These are phyloP conservation scores for Acanthosepion lycidas DNA, from an alignment of 2,888 invertebrate species.

Conservation along the genomic window DNA sequence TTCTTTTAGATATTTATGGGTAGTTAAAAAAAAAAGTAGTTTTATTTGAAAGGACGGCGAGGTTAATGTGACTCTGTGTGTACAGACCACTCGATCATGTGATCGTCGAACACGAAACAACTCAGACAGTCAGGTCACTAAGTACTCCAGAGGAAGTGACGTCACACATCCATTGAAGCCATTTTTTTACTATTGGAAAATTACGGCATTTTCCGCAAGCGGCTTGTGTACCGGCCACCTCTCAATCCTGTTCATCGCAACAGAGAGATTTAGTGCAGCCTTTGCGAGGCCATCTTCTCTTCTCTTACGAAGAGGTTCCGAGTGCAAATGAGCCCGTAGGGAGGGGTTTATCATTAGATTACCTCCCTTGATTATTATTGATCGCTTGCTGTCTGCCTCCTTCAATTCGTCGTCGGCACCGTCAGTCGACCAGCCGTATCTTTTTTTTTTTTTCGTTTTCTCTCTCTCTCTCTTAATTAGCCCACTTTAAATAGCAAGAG, in stretches of 20 bases:
- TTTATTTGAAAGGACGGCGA: not conserved
- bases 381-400: not conserved
- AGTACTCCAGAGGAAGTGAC: not conserved
- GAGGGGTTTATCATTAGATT: not conserved
- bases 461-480: not conserved
- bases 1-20: not conserved
- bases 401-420: not conserved
- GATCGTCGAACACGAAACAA: not conserved
- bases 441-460: not conserved
- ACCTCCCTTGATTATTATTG: slow-evolving; percentile 12
- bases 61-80: not conserved
- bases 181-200: not conserved
- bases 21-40: not conserved
- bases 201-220: not conserved
- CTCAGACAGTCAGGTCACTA: not conserved
- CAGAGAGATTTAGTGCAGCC: not conserved
- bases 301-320: not conserved
- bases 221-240: not conserved
- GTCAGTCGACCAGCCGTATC: not conserved
- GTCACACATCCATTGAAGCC: not conserved
- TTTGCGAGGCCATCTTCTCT: not conserved
- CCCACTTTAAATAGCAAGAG: not conserved
- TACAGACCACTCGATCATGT: not conserved
- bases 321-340: not conserved
- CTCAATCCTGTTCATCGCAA: not conserved